Percentiles rank a stretch among this genome's conserved stretches.
phyloP scores from a whole-genome alignment of 2,888 invertebrate species.

The Hirtodrosophila histrioides region DNA sequence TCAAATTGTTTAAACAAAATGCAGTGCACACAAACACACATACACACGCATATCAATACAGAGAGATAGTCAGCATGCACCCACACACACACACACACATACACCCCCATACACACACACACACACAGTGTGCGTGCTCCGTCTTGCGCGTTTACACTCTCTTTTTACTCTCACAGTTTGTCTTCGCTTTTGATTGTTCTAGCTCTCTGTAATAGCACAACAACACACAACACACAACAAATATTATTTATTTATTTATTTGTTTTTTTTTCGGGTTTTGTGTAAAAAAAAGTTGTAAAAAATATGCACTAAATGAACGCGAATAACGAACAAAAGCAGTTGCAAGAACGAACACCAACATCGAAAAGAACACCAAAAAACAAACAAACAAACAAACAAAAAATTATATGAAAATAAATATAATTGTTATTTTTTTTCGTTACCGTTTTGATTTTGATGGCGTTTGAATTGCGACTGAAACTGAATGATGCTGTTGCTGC shows the following conservation, averaged over 20 bases:
- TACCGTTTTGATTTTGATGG: constrained; percentile 80
- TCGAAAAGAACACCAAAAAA: constrained; percentile 4
- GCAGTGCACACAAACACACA: constrained; percentile 21
- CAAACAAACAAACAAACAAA: constrained; percentile 12
- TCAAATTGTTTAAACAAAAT: constrained; percentile 57
- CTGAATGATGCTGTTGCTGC: constrained; percentile 69
- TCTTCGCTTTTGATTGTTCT: constrained; percentile 16
- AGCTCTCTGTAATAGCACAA: constrained; percentile 24
- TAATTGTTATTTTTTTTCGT: constrained; percentile 61
- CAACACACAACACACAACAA: constrained; percentile 12
- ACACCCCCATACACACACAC: constrained; percentile 13
- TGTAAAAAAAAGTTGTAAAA: too few species aligned
- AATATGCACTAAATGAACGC: constrained; percentile 38
- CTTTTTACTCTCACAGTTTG: constrained; percentile 16
- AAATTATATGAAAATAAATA: constrained; percentile 19
- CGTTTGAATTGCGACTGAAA: constrained; percentile 80
- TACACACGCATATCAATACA: constrained; percentile 1
- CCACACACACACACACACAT: constrained; percentile 20
- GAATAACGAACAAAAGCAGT: constrained; percentile 26
- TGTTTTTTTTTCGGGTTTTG: too few species aligned
- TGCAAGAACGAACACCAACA: constrained; percentile 18
- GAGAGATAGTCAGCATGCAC: constrained; percentile 10
- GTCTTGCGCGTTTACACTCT: constrained; percentile 2
- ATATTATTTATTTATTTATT: neutral
- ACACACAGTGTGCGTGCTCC: neutral